These are phyloP conservation scores for Philaenus spumarius DNA, from an alignment of 1,140 invertebrate species.

Conservation along the genomic window DNA sequence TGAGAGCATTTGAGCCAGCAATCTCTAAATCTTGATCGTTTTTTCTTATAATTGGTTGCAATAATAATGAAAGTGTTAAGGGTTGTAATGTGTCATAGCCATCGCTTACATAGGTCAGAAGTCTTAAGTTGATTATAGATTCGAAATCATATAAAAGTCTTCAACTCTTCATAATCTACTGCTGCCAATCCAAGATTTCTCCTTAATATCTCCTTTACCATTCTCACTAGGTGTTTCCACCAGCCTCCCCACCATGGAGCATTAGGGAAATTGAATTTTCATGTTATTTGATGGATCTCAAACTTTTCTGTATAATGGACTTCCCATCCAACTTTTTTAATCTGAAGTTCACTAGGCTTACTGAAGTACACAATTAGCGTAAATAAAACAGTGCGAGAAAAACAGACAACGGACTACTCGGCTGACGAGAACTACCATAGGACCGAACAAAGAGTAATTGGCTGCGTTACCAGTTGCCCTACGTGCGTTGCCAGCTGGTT, in stretches of 20 bases:
- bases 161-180: conserved; percentile 27
- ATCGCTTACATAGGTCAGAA: too few relatives aligned
- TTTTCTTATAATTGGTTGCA: too few relatives aligned
- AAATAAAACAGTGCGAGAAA: too few relatives aligned
- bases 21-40: conserved; percentile 16
- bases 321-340: not conserved
- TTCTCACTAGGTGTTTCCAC: conserved; percentile 31
- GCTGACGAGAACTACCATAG: too few relatives aligned
- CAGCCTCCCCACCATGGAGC: conserved; percentile 37
- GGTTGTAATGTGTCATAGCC: too few relatives aligned
- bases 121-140: conserved; percentile 25
- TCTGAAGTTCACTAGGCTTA: too few relatives aligned
- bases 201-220: conserved; percentile 29
- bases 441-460: too few relatives aligned
- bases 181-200: conserved; percentile 24
- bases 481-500: too few relatives aligned
- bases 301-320: not conserved
- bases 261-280: conserved; percentile 33
- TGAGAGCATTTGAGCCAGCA: not conserved
- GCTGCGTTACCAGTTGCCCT: too few relatives aligned
- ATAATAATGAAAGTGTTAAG: too few relatives aligned
- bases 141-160: conserved; percentile 28
- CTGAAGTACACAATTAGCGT: too few relatives aligned
- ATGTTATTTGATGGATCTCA: conserved; percentile 23
- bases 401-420: too few relatives aligned